phyloP scores from a whole-genome alignment of 2,113 vertebrate genomes.

The Peromyscus californicus region DNA sequence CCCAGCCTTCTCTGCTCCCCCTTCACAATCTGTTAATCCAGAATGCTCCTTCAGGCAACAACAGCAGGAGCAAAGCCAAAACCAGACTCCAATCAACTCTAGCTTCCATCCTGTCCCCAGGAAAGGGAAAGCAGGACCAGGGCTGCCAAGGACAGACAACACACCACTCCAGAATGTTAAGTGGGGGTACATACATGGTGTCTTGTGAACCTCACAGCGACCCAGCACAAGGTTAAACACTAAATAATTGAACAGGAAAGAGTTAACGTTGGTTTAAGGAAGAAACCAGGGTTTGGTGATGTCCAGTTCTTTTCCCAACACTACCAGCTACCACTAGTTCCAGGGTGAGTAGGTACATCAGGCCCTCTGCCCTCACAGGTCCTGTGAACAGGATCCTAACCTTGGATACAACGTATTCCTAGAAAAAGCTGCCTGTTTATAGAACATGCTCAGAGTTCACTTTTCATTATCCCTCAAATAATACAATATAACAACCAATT shows the following conservation, averaged over 20 bases:
- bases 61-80: conserved; percentile 56
- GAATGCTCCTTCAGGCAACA: conserved; percentile 59
- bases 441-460: not conserved
- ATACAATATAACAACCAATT: not conserved
- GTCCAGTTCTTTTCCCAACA: not conserved
- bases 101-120: not conserved
- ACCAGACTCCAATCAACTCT: conserved; percentile 11
- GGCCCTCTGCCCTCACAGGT: not conserved
- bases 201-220: not conserved
- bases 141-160: not conserved
- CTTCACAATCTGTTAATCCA: conserved; percentile 64
- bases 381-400: not conserved
- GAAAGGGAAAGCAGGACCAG: not conserved
- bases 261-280: not conserved
- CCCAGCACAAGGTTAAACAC: not conserved
- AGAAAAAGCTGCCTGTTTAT: not conserved
- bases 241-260: not conserved
- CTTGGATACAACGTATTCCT: not conserved
- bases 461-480: not conserved
- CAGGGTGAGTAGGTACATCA: too few species aligned
- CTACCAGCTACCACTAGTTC: not conserved
- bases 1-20: not conserved
- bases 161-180: not conserved
- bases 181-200: rapidly evolving
- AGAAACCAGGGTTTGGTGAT: not conserved